phyloP scores from a whole-genome alignment of 2,888 invertebrate species.

The Drosophila suboccidentalis region DNA sequence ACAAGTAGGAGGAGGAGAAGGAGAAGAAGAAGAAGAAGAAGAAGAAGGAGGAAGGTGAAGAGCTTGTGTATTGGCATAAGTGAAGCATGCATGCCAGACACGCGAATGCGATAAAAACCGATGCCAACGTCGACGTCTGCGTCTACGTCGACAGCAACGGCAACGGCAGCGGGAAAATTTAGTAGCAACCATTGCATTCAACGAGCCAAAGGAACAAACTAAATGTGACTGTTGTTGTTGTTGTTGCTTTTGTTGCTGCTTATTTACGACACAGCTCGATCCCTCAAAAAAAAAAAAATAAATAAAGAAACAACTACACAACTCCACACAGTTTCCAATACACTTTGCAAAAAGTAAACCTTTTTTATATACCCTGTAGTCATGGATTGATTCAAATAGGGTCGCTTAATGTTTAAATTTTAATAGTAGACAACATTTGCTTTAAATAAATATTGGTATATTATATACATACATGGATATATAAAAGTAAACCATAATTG shows the following conservation, averaged over 20 bases:
- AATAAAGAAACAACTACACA: background rate
- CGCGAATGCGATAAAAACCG: slow-evolving; percentile 74
- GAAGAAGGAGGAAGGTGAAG: background rate
- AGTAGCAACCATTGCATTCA: slow-evolving; percentile 55
- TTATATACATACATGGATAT: too few relatives aligned
- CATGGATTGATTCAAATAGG: background rate
- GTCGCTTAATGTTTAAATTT: background rate
- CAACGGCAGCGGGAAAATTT: slow-evolving; percentile 51
- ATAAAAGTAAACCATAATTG: too few relatives aligned
- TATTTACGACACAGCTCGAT: slow-evolving; percentile 66
- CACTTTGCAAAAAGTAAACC: slow-evolving; percentile 52
- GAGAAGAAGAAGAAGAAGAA: too few relatives aligned
- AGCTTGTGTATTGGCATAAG: slow-evolving; percentile 48
- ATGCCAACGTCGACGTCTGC: slow-evolving; percentile 7
- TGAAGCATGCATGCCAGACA: slow-evolving; percentile 77
- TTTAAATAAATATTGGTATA: too few relatives aligned
- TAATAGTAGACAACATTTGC: too few relatives aligned
- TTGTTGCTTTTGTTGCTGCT: slow-evolving; percentile 41
- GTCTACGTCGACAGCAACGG: background rate
- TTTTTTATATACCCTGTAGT: slow-evolving; percentile 15
- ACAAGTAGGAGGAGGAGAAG: background rate
- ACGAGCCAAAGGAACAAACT: slow-evolving; percentile 25
- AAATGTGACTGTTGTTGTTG: slow-evolving; percentile 21
- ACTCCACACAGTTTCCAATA: slow-evolving; percentile 48
- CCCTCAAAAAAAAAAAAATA: background rate